These are phyloP conservation scores for Amphiura filiformis DNA, from an alignment of 35 echinoderm and acorn worm genomes.

Conservation along the genomic window DNA sequence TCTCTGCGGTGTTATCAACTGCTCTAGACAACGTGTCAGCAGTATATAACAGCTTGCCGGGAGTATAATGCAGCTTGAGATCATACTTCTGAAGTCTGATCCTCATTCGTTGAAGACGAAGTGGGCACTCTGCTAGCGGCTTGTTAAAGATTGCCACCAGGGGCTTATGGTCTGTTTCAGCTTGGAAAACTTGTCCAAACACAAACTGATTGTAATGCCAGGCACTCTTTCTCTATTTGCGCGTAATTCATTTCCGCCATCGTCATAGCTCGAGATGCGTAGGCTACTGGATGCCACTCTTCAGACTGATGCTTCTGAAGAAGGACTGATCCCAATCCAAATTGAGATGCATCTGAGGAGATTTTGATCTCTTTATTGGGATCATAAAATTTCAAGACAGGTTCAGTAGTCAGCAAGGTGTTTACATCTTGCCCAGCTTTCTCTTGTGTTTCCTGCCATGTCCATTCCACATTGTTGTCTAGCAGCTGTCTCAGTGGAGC, in stretches of 20 bases:
- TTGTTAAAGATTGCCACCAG: slow-evolving; percentile 49
- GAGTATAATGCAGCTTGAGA: slow-evolving; percentile 27
- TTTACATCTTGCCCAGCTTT: background rate
- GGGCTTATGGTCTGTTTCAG: slow-evolving; percentile 62
- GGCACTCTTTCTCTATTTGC: slow-evolving; percentile 29
- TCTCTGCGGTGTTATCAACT: too few relatives aligned
- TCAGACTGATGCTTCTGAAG: slow-evolving; percentile 42
- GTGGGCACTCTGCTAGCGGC: slow-evolving; percentile 60
- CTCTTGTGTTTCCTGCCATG: slow-evolving; percentile 41
- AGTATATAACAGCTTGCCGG: slow-evolving; percentile 20
- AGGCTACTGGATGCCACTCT: slow-evolving; percentile 46
- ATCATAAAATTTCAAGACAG: slow-evolving; percentile 54
- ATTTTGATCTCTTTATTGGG: slow-evolving; percentile 22
- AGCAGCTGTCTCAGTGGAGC: slow-evolving; percentile 13
- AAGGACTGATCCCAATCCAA: slow-evolving; percentile 39
- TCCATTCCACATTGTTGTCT: slow-evolving; percentile 33
- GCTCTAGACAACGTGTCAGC: slow-evolving; percentile 23
- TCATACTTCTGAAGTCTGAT: slow-evolving; percentile 63
- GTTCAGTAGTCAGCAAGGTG: background rate
- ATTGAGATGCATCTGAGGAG: slow-evolving; percentile 40
- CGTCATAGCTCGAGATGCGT: slow-evolving; percentile 45
- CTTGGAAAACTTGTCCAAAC: background rate
- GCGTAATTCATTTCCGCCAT: slow-evolving; percentile 40
- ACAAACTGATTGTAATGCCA: slow-evolving; percentile 53
- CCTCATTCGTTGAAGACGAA: slow-evolving; percentile 58